These are phyloP conservation scores for Orthonyx spaldingii DNA, from an alignment of 2,113 vertebrate genomes.

Conservation along the genomic window DNA sequence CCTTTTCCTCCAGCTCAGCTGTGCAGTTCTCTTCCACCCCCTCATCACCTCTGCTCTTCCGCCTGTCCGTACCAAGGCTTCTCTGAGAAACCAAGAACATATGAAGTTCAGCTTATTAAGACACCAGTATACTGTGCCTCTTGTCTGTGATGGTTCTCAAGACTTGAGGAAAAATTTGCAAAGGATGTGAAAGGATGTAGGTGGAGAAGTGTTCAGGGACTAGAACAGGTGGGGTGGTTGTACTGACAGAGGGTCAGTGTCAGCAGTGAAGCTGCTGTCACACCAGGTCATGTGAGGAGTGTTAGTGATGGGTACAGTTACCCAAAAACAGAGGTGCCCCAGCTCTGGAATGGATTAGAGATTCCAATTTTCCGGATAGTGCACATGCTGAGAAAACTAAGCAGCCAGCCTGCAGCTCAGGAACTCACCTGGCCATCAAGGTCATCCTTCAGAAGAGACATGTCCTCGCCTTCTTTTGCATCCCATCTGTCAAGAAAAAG, in stretches of 20 bases:
- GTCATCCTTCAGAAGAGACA: conserved; percentile 52
- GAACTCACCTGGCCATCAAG: conserved; percentile 59
- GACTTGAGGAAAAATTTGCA: background rate
- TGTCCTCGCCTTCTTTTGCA: conserved; percentile 65
- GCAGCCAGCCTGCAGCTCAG: background rate
- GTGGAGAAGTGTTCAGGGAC: background rate
- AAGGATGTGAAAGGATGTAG: background rate
- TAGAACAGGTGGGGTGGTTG: background rate
- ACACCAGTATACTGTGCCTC: background rate
- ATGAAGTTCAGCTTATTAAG: background rate
- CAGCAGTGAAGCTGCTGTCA: background rate
- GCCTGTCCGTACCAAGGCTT: background rate
- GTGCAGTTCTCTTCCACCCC: conserved; percentile 9
- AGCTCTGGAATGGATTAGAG: background rate
- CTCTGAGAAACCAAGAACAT: background rate
- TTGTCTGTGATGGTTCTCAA: background rate
- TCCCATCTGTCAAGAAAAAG: conserved; percentile 68
- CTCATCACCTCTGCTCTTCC: conserved; percentile 20
- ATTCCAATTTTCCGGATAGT: background rate
- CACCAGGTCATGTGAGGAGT: background rate
- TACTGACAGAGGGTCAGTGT: background rate
- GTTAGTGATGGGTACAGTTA: background rate
- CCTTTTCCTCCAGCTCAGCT: conserved; percentile 23
- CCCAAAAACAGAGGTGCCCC: background rate
- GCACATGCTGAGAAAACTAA: background rate